phyloP scores from a whole-genome alignment of 1,140 invertebrate species.

The Elymnias hypermnestra region DNA sequence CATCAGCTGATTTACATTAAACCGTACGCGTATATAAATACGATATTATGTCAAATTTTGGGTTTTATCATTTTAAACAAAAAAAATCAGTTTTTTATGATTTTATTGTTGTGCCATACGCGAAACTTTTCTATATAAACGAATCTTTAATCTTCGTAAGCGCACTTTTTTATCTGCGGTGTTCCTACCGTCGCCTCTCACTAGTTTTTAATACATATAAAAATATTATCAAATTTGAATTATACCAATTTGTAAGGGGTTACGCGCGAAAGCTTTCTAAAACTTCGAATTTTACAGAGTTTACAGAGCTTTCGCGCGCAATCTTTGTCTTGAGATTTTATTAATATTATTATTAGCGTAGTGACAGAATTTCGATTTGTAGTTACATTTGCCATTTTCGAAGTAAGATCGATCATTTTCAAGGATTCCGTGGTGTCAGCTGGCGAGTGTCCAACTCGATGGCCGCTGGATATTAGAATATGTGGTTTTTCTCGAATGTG shows the following conservation, averaged over 20 bases:
- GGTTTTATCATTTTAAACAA: too few species aligned
- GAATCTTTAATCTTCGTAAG: slow-evolving; percentile 17
- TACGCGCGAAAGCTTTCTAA: slow-evolving; percentile 24
- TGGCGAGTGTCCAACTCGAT: slow-evolving; percentile 12
- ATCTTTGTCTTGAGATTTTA: slow-evolving; percentile 49
- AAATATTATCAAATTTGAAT: slow-evolving; percentile 45
- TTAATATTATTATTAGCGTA: slow-evolving; percentile 48
- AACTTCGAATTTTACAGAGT: slow-evolving; percentile 4
- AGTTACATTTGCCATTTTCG: slow-evolving; percentile 67
- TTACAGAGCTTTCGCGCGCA: slow-evolving; percentile 29
- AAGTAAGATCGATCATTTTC: slow-evolving; percentile 52
- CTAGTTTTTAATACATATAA: slow-evolving; percentile 30
- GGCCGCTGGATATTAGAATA: slow-evolving; percentile 19
- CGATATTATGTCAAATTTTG: too few species aligned
- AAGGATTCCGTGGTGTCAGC: slow-evolving; percentile 25
- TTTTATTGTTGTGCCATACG: slow-evolving; percentile 2
- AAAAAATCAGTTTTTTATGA: too few species aligned
- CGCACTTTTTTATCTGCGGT: slow-evolving; percentile 47
- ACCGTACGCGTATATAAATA: too few species aligned
- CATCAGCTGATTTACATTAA: too few species aligned
- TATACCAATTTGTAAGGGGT: slow-evolving; percentile 42
- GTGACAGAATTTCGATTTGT: slow-evolving; percentile 65
- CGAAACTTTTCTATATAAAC: slow-evolving; percentile 18
- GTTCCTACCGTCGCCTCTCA: slow-evolving; percentile 43
- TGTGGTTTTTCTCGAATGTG: slow-evolving; percentile 51